Evolutionary conservation across 2,797 vertebrate species (phyloP), one percentile per base, ranked within the genome.

Genomic region (Pipistrellus pipistrellus): DNA sequence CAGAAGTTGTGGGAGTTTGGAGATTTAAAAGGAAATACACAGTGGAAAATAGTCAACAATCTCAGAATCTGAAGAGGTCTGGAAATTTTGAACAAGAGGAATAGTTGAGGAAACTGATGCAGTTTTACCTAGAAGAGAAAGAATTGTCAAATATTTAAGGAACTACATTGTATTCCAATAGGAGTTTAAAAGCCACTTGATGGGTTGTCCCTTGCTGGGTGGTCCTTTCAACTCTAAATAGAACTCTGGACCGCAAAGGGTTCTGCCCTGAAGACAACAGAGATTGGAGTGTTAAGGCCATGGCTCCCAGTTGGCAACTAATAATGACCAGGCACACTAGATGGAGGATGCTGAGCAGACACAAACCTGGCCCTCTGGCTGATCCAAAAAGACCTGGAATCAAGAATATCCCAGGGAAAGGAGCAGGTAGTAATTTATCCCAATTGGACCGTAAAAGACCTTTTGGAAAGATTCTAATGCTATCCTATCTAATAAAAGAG

Each of bases 331-430:
- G 57, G 46, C 55, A 11, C 8, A 32, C 55, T 41, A 30, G 68
- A 6, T 46, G 46, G 72, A 94, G 44, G 32, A 76, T 20, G 7
- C 59, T 51, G 55, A 89, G 35, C 35, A 71, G 84, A 86, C 13
- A 15, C 27, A 59, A 30, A 41, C 46, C 59, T 86, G 77, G 23
- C 9, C 48, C 55, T 87, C 25, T 35, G 10, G 20, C 68, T 55
- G 53, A 2, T 51, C 27, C 72, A 38, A n/a, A 90, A 92, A 88
- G 72, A 85, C 25, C 51, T 75, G 57, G 75, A 89, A 88, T 30
- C 30, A 55, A 82, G 55, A 88, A 68, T 14, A 73, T 81, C 78
- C n/a, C 46, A 35, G 18, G 55, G 41, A 80, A 55, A 11, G n/a
- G 7, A 18, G 18, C 15, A n/a, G 66, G 21, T 6, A 55, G n/a